phyloP scores from a whole-genome alignment of 2,888 invertebrate genomes.

The Dryococelus australis region DNA sequence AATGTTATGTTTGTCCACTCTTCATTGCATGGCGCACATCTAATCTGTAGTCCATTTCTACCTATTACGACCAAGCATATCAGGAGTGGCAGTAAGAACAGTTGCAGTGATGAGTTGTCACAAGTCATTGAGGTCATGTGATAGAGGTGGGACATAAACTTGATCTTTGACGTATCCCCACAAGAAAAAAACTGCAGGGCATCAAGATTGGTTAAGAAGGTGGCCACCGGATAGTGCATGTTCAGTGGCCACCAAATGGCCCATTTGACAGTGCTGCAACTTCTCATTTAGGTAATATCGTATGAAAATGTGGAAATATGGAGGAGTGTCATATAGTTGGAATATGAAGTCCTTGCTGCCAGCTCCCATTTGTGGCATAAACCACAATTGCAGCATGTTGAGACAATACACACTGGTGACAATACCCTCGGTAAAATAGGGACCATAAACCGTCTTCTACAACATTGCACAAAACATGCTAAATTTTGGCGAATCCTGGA shows the following conservation, averaged over 20 bases:
- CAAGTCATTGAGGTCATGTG: not conserved
- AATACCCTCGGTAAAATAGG: not conserved
- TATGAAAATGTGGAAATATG: not conserved
- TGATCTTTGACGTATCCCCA: constrained; percentile 12
- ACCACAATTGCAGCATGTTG: constrained; percentile 11
- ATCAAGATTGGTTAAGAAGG: not conserved
- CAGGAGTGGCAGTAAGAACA: not conserved
- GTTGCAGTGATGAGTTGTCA: not conserved
- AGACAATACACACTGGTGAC: not conserved
- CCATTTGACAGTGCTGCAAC: not conserved
- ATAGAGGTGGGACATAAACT: not conserved
- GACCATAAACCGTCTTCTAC: not conserved
- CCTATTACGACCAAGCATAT: not conserved
- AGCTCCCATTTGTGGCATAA: not conserved
- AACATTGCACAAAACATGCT: not conserved
- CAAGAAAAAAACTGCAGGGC: constrained; percentile 18
- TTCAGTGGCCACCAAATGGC: not conserved
- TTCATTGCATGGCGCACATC: not conserved
- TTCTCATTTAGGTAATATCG: not conserved
- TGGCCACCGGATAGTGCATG: not conserved
- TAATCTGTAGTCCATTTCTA: constrained; percentile 12
- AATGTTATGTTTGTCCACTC: not conserved
- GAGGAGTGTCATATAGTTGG: not conserved
- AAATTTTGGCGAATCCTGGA: not conserved
- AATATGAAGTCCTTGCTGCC: constrained; percentile 10